Conservation (phyloP, 2,797 vertebrate species). For the Cuculus canorus region DNA sequence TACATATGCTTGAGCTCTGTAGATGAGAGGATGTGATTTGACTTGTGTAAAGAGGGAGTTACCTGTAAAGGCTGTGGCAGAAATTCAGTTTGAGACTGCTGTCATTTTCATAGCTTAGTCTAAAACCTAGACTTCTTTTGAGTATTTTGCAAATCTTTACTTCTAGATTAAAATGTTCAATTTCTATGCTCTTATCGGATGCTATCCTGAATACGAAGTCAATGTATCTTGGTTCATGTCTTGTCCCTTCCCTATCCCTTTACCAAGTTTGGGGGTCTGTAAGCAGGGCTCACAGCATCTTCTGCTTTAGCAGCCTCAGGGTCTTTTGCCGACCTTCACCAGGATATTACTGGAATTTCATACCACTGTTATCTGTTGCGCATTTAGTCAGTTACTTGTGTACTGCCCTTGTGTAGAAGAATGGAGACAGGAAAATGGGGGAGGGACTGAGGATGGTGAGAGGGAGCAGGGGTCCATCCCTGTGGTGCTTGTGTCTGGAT, state of each 20-base stretch:
- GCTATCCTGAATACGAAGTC: not conserved
- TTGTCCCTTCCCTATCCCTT: not conserved
- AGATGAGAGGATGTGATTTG: not conserved
- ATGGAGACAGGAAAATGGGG: constrained; percentile 27
- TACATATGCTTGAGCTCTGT: not conserved
- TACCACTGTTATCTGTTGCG: not conserved
- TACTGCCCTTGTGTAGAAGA: not conserved
- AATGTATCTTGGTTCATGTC: not conserved
- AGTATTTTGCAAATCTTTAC: not conserved
- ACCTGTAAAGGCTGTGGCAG: not conserved
- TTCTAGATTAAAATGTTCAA: not conserved
- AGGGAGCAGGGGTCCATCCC: constrained; percentile 30
- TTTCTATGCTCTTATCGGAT: not conserved
- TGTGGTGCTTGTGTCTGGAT: not conserved
- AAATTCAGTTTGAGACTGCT: not conserved
- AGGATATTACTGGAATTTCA: not conserved
- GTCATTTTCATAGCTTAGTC: not conserved
- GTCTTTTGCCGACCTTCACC: not conserved
- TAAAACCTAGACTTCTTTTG: not conserved
- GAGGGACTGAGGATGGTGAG: not conserved
- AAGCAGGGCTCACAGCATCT: not conserved
- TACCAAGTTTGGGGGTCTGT: not conserved
- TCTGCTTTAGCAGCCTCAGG: not conserved
- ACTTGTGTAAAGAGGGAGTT: not conserved
- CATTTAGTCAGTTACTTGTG: not conserved